Percentiles rank a stretch among this genome's conserved stretches.
Evolutionary conservation across 2,113 vertebrate genomes (phyloP).

Genomic region (Furnarius figulus): DNA sequence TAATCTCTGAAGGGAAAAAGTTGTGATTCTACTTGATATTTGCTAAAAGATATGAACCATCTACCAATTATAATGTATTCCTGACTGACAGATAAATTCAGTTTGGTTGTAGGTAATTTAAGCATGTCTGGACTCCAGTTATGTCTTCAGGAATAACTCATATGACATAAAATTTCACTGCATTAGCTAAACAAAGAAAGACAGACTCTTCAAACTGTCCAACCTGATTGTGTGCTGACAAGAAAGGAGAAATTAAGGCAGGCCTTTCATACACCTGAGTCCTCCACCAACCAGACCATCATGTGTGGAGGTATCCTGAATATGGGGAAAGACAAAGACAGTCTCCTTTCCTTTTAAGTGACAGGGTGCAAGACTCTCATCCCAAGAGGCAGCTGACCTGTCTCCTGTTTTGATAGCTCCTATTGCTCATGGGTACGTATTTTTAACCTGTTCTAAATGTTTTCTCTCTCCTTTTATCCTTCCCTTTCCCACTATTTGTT

Average conservation of each 20-base stretch:
- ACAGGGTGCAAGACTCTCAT: background rate
- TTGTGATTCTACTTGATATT: constrained; percentile 19
- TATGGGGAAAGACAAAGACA: background rate
- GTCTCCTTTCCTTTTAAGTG: background rate
- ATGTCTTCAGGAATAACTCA: background rate
- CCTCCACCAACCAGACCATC: background rate
- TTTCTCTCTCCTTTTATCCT: background rate
- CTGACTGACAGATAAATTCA: constrained; percentile 32
- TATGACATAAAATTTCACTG: background rate
- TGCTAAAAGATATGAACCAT: background rate
- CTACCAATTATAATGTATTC: background rate
- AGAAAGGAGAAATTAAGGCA: background rate
- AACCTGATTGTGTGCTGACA: background rate
- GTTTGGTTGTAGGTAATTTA: background rate
- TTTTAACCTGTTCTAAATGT: background rate
- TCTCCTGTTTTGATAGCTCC: background rate
- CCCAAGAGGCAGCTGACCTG: background rate
- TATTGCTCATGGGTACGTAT: background rate
- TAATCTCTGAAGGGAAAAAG: constrained; percentile 11
- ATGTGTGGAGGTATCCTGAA: background rate
- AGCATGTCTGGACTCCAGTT: background rate
- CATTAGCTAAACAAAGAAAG: background rate
- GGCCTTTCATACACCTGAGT: background rate
- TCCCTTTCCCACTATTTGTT: background rate
- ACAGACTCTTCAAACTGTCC: background rate